phyloP scores from a whole-genome alignment of 2,113 vertebrate genomes.

The Muntiacus muntjak region DNA sequence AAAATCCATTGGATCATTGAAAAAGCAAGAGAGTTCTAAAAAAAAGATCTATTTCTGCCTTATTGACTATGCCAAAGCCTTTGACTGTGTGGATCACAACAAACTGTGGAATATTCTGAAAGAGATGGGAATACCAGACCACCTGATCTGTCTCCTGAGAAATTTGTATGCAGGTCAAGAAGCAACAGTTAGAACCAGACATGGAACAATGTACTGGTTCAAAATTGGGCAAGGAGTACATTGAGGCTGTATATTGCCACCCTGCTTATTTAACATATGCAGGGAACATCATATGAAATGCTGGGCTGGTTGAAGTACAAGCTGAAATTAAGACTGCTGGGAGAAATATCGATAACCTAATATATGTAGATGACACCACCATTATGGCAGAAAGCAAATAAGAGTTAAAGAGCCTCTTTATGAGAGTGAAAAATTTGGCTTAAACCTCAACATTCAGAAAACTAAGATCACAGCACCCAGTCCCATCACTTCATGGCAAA shows the following conservation, averaged over 20 bases:
- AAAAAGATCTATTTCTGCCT: background rate
- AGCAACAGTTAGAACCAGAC: background rate
- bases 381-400: background rate
- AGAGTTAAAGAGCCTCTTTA: background rate
- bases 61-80: background rate
- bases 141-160: background rate
- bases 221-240: background rate
- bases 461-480: background rate
- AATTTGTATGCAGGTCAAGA: background rate
- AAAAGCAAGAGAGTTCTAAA: background rate
- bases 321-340: background rate
- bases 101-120: background rate
- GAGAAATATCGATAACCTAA: background rate
- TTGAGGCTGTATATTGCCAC: background rate
- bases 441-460: background rate
- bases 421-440: background rate
- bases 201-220: background rate
- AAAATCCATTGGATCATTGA: rapidly evolving
- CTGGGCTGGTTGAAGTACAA: background rate
- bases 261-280: background rate
- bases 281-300: background rate
- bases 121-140: background rate
- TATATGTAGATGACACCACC: background rate
- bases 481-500: background rate
- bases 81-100: background rate